A percentile compares a stretch with the other conserved stretches of the same genome.
These are phyloP conservation scores for Sebastes matsubarae DNA, from an alignment of 2,797 vertebrate genomes.

Conservation along the genomic window DNA sequence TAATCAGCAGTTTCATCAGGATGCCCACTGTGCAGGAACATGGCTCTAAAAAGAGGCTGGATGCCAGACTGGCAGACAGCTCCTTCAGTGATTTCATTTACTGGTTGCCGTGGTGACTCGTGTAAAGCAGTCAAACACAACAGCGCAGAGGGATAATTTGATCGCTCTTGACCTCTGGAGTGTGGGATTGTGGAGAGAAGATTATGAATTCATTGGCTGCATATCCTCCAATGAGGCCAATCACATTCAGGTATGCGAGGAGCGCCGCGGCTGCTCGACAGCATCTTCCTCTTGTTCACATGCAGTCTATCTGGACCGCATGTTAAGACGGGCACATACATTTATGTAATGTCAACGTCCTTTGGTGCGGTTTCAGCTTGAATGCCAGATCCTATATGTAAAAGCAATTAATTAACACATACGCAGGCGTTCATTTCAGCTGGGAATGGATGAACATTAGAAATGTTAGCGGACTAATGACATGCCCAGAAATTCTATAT, in stretches of 20 bases:
- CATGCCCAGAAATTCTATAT: background rate
- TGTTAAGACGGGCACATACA: background rate
- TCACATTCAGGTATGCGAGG: slow-evolving; percentile 51
- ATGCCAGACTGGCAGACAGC: slow-evolving; percentile 67
- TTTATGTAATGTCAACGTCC: background rate
- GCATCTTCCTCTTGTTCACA: slow-evolving; percentile 10
- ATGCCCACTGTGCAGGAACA: slow-evolving; percentile 53
- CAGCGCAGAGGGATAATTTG: slow-evolving; percentile 70
- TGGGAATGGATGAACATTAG: background rate
- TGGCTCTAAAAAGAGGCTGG: slow-evolving; percentile 38
- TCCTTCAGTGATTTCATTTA: slow-evolving; percentile 77
- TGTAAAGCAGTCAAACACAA: slow-evolving; percentile 71
- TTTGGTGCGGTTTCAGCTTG: background rate
- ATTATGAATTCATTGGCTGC: slow-evolving; percentile 64
- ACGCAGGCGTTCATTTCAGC: background rate
- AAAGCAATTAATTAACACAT: background rate
- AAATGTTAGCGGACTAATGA: background rate
- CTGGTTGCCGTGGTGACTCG: slow-evolving; percentile 81
- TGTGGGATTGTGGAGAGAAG: slow-evolving; percentile 67
- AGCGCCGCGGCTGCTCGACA: slow-evolving; percentile 5
- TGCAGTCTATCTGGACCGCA: background rate
- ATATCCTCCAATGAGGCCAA: slow-evolving; percentile 58
- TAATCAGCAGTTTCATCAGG: slow-evolving; percentile 60
- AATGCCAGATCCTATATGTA: background rate
- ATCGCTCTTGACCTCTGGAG: slow-evolving; percentile 73